Evolutionary conservation across 2,797 vertebrate genomes (phyloP), one percentile per base, ranked within the genome.

Genomic region (Urophycis tenuis): DNA sequence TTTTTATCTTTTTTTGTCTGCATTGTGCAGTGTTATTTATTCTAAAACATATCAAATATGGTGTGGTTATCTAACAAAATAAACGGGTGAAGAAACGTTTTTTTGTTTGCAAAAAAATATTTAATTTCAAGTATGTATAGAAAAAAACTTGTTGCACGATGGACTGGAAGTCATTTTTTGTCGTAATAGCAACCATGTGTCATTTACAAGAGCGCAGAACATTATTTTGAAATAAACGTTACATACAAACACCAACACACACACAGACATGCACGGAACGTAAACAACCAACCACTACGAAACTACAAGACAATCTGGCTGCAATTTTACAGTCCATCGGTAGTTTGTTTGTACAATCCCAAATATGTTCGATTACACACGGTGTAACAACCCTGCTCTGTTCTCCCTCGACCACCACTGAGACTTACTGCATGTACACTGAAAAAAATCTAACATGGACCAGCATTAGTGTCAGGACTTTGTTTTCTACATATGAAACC

Each of bases 91-190:
- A 60, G n/a, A 25, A 60, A 25, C 10, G 53, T 25, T n/a, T 60
- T 60, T 22, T 17, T n/a, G n/a, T 3, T 60, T 60, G 53, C 53
- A 60, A 60, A n/a, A n/a, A n/a, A 97, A 97, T 97, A 97, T 96
- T 97, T 96, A 96, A 96, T 96, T 94, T 91, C 81, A 93, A 94
- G 29, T 90, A 91, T 94, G 92, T 95, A 94, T 95, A 95, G 94
- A 97, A 97, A 95, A 94, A 60, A 60, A 60, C 22, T 60, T n/a
- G 53, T 60, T 60, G 53, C 53, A 60, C n/a, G 22, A 60, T n/a
- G 53, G 19, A 60, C n/a, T 60, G 53, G 53, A 70, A 30, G 67
- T 70, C 67, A 14, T 70, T 70, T 70, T 70, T 70, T 70, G n/a
- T 31, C 30, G 29, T 29, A 25, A 74, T 77, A 53, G 12, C 45